Conservation (phyloP, 2,113 vertebrate species). For the Monarcha castaneiventris region DNA sequence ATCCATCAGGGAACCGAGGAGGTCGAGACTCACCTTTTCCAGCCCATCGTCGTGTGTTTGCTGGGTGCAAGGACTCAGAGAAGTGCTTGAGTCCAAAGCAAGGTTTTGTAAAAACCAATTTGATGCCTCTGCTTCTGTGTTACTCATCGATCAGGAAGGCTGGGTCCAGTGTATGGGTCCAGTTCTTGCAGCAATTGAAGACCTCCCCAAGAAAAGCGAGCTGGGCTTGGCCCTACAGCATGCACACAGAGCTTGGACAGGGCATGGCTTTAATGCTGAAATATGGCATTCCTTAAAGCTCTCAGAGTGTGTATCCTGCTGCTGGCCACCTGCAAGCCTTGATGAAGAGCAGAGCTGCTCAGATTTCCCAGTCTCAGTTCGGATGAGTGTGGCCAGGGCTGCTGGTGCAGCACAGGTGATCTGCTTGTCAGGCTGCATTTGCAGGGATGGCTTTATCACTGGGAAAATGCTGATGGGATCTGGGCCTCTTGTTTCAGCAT, state of each 20-base stretch:
- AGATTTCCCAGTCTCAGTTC: background rate
- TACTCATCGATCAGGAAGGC: background rate
- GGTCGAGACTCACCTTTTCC: background rate
- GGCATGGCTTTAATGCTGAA: background rate
- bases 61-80: background rate
- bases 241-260: background rate
- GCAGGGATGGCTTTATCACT: background rate
- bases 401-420: background rate
- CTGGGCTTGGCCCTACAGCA: background rate
- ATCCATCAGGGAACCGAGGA: background rate
- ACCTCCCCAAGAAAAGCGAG: rapidly evolving
- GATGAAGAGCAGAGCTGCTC: background rate
- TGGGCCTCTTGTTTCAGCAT: background rate
- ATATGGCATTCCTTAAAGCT: background rate
- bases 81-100: background rate
- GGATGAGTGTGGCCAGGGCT: background rate
- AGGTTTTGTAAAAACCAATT: background rate
- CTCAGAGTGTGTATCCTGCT: background rate
- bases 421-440: background rate
- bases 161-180: background rate
- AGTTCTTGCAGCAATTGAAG: background rate
- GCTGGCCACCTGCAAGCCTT: background rate
- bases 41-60: rapidly evolving
- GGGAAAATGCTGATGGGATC: background rate
- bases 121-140: background rate